Conservation (phyloP, 2,888 invertebrate species). For the Pheosia gnoma region DNA sequence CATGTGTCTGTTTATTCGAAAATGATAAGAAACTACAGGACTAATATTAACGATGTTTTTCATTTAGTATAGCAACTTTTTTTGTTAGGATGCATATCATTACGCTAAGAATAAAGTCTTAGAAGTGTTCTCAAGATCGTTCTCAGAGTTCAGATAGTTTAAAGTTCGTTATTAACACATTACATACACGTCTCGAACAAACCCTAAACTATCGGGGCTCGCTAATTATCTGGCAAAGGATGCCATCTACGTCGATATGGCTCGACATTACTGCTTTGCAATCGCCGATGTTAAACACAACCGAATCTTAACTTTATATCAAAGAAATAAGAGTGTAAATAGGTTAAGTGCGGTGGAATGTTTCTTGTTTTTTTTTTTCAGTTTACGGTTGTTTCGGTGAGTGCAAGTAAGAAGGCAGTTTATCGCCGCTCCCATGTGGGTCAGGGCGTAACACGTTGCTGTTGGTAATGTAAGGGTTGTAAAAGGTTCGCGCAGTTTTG, state of each 20-base stretch:
- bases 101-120: too few relatives aligned
- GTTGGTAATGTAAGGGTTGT: conserved; percentile 17
- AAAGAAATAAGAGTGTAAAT: neutral
- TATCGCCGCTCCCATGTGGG: conserved; percentile 38
- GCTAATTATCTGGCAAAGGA: neutral
- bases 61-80: too few relatives aligned
- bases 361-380: conserved; percentile 25
- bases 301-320: neutral
- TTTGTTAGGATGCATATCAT: too few relatives aligned
- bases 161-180: too few relatives aligned
- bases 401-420: conserved; percentile 47
- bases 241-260: neutral
- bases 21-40: too few relatives aligned
- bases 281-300: neutral
- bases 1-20: too few relatives aligned
- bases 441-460: conserved; percentile 18
- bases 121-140: too few relatives aligned
- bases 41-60: too few relatives aligned
- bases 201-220: neutral
- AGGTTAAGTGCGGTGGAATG: conserved; percentile 8
- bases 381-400: conserved; percentile 44
- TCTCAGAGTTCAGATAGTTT: too few relatives aligned
- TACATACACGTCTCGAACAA: too few relatives aligned
- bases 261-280: neutral
- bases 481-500: conserved; percentile 29